A percentile compares a stretch with the other conserved stretches of the same genome.
Evolutionary conservation across 2,888 invertebrate genomes (phyloP).

Genomic region (Pollenia amentaria): DNA sequence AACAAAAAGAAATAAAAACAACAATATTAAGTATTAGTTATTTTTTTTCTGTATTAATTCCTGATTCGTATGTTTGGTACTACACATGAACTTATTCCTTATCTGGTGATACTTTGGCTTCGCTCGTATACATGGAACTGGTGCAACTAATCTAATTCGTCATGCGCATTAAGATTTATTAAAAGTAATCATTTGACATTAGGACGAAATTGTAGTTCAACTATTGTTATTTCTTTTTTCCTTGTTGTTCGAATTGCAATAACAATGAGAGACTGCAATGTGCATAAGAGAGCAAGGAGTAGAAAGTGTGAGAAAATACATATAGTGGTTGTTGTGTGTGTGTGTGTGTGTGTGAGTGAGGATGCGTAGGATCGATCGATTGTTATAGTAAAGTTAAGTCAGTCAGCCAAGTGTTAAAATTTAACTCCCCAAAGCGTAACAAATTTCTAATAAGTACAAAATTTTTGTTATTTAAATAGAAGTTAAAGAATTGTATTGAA

Average conservation of each 20-base stretch:
- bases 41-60: constrained; percentile 18
- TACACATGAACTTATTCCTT: constrained; percentile 35
- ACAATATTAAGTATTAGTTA: constrained; percentile 59
- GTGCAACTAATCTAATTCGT: constrained; percentile 82
- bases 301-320: constrained; percentile 70
- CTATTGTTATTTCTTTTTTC: constrained; percentile 77
- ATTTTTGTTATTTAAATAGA: constrained; percentile 30
- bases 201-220: constrained; percentile 81
- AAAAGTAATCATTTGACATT: constrained; percentile 85
- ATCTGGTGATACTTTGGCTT: constrained; percentile 39
- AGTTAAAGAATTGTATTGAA: constrained; percentile 34
- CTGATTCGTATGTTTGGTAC: constrained; percentile 7
- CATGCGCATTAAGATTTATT: constrained; percentile 84
- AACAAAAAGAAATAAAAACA: constrained; percentile 55
- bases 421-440: constrained; percentile 81
- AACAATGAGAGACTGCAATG: constrained; percentile 19
- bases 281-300: constrained; percentile 27
- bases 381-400: constrained; percentile 15
- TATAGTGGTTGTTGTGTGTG: neutral
- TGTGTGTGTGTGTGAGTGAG: neutral
- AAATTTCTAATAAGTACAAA: constrained; percentile 75
- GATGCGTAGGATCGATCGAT: constrained; percentile 26
- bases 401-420: constrained; percentile 65
- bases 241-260: constrained; percentile 7
- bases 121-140: constrained; percentile 69